Base-by-base conservation (phyloP, 2,888 invertebrate species). In the Orthonevra nobilis region DNA sequence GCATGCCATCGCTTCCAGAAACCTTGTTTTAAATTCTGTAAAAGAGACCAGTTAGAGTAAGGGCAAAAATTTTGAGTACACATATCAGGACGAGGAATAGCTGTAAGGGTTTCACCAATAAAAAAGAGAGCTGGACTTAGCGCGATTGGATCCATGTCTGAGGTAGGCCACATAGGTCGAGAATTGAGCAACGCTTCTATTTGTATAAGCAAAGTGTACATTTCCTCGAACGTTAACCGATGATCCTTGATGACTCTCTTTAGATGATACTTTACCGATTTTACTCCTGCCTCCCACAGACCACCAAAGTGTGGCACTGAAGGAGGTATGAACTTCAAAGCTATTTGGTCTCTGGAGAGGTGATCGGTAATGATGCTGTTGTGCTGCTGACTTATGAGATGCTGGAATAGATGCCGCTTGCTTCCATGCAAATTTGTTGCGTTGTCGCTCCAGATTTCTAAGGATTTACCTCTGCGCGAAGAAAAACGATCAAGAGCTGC, bases 1-100 rank as follows among this genome's bases (percentile, higher is more conserved):
- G 10, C 9, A n/a, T 28, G 42, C 69, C 77, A 81, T n/a, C 60
- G 20, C 12, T 70, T 66, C 81, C 81, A 82, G 15, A 82, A 82
- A 7, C 46, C 60, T 48, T 81, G 70, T 15, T 32, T 42, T 58
- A 72, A 58, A 6, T 7, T 36, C 23, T 38, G 34, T 26, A 38
- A 14, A 30, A 28, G 46, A 46, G 40, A 23, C 23, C 23, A 23
- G 23, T 23, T 23, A 23, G 23, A 4, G 23, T 5, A 3, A 4
- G 3, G 3, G 3, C 3, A 23, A 23, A 23, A 4, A 23, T 23
- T 23, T 23, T 4, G 19, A 48, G 30, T 46, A 3, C 3, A 32
- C 9, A 32, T n/a, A 32, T 32, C 46, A 1, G 26, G 46, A 15
- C 4, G 5, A 4, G 50, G 50, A 32, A 52, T 34, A 12, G 34